Evolutionary conservation across 2,797 vertebrate species (phyloP).

Genomic region (Acridotheres tristis): DNA sequence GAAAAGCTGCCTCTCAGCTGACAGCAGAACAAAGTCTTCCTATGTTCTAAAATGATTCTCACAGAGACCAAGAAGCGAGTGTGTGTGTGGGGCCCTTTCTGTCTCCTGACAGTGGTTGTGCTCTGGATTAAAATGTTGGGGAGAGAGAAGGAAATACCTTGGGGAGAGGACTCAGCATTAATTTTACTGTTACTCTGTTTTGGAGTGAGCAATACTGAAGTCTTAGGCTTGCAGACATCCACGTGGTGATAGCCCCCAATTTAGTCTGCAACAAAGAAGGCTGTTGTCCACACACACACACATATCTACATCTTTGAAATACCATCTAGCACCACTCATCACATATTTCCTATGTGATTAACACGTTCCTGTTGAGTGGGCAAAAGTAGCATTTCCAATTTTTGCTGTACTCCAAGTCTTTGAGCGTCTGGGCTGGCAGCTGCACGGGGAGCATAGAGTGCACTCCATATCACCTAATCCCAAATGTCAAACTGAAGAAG

Average conservation of each 20-base stretch:
- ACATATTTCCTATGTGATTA: not conserved
- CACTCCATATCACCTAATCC: not conserved
- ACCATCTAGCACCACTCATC: not conserved
- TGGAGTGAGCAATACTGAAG: not conserved
- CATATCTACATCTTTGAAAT: not conserved
- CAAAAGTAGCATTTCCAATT: not conserved
- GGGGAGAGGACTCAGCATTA: not conserved
- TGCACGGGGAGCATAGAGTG: rapidly evolving
- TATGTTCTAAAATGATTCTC: not conserved
- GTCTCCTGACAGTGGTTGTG: not conserved
- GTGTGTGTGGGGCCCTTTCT: not conserved
- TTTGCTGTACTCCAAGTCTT: not conserved
- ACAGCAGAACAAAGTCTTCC: not conserved
- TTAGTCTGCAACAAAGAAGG: not conserved
- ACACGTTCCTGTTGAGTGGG: not conserved
- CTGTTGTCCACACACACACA: not conserved
- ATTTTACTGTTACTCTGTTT: not conserved
- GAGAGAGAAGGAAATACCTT: not conserved
- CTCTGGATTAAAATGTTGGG: not conserved
- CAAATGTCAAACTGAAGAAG: not conserved
- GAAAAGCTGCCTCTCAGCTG: not conserved
- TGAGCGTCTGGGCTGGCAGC: not conserved
- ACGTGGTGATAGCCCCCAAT: not conserved
- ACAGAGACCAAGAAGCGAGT: not conserved
- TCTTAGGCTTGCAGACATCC: not conserved